These are phyloP conservation scores for Idaea straminata DNA, from an alignment of 2,888 invertebrate species.

Conservation along the genomic window DNA sequence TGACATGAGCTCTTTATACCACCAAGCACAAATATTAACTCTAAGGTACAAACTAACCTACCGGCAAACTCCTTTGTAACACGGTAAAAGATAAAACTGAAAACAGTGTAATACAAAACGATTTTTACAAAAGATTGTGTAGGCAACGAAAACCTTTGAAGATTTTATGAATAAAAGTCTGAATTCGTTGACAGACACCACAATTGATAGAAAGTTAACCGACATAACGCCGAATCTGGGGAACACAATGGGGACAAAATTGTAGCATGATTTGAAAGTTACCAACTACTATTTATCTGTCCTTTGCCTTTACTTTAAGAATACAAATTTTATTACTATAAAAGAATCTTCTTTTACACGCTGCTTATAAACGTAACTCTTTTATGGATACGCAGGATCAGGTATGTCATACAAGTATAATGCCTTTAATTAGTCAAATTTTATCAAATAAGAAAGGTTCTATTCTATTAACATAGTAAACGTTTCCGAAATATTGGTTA, in stretches of 20 bases:
- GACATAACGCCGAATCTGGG: conserved; percentile 41
- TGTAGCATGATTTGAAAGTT: conserved; percentile 59
- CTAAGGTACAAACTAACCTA: background rate
- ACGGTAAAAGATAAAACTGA: conserved; percentile 32
- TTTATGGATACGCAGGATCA: conserved; percentile 54
- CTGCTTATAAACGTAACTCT: conserved; percentile 19
- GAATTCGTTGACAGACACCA: conserved; percentile 49
- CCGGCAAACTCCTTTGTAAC: background rate
- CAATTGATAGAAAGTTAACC: conserved; percentile 61
- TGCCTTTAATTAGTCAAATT: background rate
- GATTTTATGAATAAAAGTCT: conserved; percentile 38
- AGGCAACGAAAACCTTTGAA: background rate
- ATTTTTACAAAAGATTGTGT: background rate
- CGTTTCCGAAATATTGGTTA: background rate
- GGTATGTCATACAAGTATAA: conserved; percentile 53
- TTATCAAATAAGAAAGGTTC: background rate
- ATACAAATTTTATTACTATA: conserved; percentile 18
- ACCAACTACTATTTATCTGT: conserved; percentile 15
- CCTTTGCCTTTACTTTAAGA: conserved; percentile 25
- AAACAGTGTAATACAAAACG: conserved; percentile 5
- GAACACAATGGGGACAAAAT: conserved; percentile 53
- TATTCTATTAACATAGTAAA: background rate
- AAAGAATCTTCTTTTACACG: conserved; percentile 50
- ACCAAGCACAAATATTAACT: too few relatives aligned
- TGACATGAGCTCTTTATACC: too few relatives aligned